Percentiles rank a stretch among this genome's conserved stretches.
Evolutionary conservation across 2,113 vertebrate genomes (phyloP).

Genomic region (Limnothrissa miodon): DNA sequence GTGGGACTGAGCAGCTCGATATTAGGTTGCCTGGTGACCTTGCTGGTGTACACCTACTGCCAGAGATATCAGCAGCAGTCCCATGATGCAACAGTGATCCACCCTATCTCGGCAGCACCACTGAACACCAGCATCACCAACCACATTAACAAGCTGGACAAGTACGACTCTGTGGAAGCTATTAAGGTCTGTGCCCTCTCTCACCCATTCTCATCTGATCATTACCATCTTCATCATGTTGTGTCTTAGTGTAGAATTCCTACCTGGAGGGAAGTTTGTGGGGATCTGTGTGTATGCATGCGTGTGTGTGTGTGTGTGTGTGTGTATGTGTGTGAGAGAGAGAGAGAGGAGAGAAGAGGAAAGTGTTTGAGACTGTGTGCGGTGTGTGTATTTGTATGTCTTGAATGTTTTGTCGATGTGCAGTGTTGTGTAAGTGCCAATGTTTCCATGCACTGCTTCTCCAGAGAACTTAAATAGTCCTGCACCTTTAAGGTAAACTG

Average conservation of each 20-base stretch:
- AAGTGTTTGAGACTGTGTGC: conserved; percentile 36
- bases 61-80: conserved; percentile 94
- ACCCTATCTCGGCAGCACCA: conserved; percentile 87
- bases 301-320: conserved; percentile 50
- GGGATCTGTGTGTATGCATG: conserved; percentile 28
- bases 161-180: conserved; percentile 94
- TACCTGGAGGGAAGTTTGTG: neutral
- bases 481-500: neutral
- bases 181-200: conserved; percentile 83
- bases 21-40: conserved; percentile 91
- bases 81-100: conserved; percentile 95
- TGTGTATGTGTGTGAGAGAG: conserved; percentile 36
- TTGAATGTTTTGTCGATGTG: conserved; percentile 47
- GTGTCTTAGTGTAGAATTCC: neutral
- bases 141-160: conserved; percentile 98
- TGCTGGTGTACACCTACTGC: conserved; percentile 93
- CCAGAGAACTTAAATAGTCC: conserved; percentile 49
- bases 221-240: conserved; percentile 1
- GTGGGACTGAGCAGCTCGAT: conserved; percentile 95
- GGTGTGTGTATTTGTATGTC: conserved; percentile 50
- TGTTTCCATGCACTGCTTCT: conserved; percentile 67
- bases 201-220: neutral
- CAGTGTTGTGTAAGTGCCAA: conserved; percentile 36
- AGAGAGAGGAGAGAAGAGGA: too few relatives aligned
- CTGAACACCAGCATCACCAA: conserved; percentile 98